These are phyloP conservation scores for Liasis olivaceus DNA, from an alignment of 2,797 vertebrate genomes.

Conservation along the genomic window DNA sequence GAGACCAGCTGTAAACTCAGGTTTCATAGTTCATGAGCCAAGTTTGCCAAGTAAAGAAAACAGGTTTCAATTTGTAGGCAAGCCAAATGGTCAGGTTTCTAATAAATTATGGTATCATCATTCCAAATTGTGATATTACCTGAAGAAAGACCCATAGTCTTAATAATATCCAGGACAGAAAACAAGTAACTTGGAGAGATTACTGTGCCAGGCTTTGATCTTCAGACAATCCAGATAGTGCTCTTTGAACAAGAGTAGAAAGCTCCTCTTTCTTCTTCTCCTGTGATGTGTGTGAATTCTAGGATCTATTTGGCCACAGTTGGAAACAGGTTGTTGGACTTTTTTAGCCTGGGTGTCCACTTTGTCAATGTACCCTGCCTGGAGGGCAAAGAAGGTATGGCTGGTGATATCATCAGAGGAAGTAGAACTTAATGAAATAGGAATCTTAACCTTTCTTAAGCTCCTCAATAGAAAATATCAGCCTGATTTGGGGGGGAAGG, in stretches of 20 bases:
- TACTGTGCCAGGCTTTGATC: not conserved
- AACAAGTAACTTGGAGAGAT: constrained; percentile 25
- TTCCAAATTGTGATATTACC: constrained; percentile 24
- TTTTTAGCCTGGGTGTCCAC: too few species aligned
- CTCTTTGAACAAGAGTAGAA: not conserved
- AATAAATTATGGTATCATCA: constrained; percentile 52
- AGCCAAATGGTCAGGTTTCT: constrained; percentile 44
- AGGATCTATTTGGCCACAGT: too few species aligned
- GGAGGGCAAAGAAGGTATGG: too few species aligned
- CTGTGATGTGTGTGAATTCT: too few species aligned
- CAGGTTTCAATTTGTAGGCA: constrained; percentile 42
- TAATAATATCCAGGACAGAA: constrained; percentile 39
- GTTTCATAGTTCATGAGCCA: constrained; percentile 48
- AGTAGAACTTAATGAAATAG: too few species aligned
- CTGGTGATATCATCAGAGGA: too few species aligned
- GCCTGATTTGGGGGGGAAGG: too few species aligned
- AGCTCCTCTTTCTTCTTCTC: not conserved
- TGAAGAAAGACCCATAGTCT: constrained; percentile 46
- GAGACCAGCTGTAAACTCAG: constrained; percentile 26
- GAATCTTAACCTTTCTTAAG: too few species aligned
- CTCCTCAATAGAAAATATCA: too few species aligned
- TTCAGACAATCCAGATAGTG: not conserved
- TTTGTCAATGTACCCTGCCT: too few species aligned
- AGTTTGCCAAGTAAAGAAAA: constrained; percentile 49
- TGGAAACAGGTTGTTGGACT: too few species aligned